phyloP scores from a whole-genome alignment of 2,797 vertebrate species.

The Pelobates cultripes region DNA sequence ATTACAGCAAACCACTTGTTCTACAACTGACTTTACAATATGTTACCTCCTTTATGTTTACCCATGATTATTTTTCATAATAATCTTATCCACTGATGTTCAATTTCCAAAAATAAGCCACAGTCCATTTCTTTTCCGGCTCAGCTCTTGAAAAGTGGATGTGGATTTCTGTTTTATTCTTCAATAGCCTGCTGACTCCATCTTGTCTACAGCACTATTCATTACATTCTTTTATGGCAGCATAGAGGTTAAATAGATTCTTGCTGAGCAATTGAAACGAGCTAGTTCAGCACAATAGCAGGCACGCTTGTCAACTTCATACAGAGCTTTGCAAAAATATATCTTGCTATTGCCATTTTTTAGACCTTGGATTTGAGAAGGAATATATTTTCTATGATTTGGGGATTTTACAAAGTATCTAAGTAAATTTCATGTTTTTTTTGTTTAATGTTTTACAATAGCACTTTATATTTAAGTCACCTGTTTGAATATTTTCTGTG shows the following conservation, averaged over 20 bases:
- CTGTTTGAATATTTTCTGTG: background rate
- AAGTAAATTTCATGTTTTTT: background rate
- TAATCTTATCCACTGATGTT: no score
- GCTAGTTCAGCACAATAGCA: slow-evolving; percentile 16
- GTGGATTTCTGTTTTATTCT: background rate
- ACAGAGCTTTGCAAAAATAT: background rate
- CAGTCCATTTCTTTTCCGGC: background rate
- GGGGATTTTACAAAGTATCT: background rate
- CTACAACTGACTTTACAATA: no score
- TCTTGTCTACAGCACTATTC: background rate
- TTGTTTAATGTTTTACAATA: background rate
- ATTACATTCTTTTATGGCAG: background rate
- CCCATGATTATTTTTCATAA: no score
- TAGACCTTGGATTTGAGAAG: background rate
- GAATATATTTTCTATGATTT: background rate
- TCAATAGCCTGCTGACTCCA: background rate
- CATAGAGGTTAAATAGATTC: slow-evolving; percentile 24
- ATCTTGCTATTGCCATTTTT: background rate
- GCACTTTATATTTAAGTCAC: background rate
- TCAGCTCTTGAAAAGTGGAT: background rate
- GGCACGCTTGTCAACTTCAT: slow-evolving; percentile 6
- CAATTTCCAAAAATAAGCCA: background rate
- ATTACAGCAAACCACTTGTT: no score
- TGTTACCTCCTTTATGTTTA: no score
- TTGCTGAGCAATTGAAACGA: background rate